Base-by-base conservation (phyloP, 2,113 vertebrate genomes). In the Rana temporaria region DNA sequence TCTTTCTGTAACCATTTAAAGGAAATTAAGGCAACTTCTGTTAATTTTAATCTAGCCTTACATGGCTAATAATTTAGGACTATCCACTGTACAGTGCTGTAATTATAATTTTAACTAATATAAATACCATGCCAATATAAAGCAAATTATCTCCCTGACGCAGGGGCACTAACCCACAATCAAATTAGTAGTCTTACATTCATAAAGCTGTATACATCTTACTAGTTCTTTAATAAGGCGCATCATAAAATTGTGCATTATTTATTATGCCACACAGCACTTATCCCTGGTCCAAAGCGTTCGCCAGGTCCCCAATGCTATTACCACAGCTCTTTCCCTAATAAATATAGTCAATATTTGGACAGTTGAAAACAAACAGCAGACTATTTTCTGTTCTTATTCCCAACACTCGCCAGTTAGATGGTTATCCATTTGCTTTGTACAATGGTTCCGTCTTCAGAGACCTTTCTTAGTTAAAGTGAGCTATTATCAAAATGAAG, bases 281-380 rank as follows among this genome's bases (percentile, higher is more conserved):
- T 57, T 68, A 57, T 52, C 81, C 38, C n/a, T 4, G 68, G 72
- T n/a, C 85, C 77, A 82, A 12, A 86, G 85, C 68, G 86, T 53
- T 0, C 78, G 72, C 82, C 84, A 16, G 22, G 63, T 85, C 72
- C 30, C 20, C 22, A 19, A 12, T 38, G 77, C 84, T 81, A 8
- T 85, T 85, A 77, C 1, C 81, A 84, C 5, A 11, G 15, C 15
- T 82, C 75, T 74, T 53, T 26, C 34, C 84, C 76, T 18, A 84
- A 79, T 56, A 79, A 73, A 74, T 78, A 79, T 48, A 20, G 86
- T 74, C 88, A 85, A 7, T 82, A 63, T 88, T 88, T 87, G 86
- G 84, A 84, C 64, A 84, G 81, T 2, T 16, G 24, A 12, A 3
- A 18, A 79, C 17, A 6, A 0, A 60, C 66, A 84, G 0, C 0